phyloP scores from a whole-genome alignment of 2,888 invertebrate genomes.

The Drosophila stalkeri region DNA sequence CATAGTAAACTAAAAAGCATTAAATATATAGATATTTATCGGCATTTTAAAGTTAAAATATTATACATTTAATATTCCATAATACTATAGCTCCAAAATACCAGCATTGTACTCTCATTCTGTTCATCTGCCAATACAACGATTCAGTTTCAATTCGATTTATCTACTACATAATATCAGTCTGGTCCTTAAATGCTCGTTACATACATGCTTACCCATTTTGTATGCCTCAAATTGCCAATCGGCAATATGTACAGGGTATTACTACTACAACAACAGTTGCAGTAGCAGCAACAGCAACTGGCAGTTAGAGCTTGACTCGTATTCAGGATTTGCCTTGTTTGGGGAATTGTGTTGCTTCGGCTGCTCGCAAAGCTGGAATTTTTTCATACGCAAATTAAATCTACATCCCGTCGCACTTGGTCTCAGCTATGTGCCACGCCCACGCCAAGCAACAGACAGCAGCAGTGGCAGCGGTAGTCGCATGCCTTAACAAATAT shows the following conservation, averaged over 20 bases:
- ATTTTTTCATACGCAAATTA: slow-evolving; percentile 78
- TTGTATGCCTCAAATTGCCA: too few relatives aligned
- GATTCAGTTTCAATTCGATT: not conserved
- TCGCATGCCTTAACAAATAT: slow-evolving; percentile 67
- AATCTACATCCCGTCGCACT: slow-evolving; percentile 65
- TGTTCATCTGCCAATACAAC: too few relatives aligned
- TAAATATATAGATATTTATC: not conserved
- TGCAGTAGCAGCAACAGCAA: slow-evolving; percentile 1
- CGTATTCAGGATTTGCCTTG: slow-evolving; percentile 52
- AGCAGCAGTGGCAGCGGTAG: slow-evolving; percentile 2
- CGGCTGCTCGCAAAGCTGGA: slow-evolving; percentile 44
- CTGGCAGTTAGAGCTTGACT: slow-evolving; percentile 25
- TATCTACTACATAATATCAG: not conserved
- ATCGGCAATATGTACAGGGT: slow-evolving; percentile 3
- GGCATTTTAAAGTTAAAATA: too few relatives aligned
- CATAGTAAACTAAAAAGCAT: too few relatives aligned
- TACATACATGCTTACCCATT: too few relatives aligned
- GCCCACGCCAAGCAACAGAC: slow-evolving; percentile 15
- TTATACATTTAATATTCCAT: too few relatives aligned
- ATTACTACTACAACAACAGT: not conserved
- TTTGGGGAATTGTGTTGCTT: slow-evolving; percentile 66
- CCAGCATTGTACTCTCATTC: too few relatives aligned
- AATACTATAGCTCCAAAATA: too few relatives aligned
- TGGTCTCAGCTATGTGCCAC: slow-evolving; percentile 45
- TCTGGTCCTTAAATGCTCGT: not conserved